Percentiles rank a stretch among this genome's conserved stretches.
phyloP scores from a whole-genome alignment of 2,113 vertebrate species.

The Maccullochella peelii region DNA sequence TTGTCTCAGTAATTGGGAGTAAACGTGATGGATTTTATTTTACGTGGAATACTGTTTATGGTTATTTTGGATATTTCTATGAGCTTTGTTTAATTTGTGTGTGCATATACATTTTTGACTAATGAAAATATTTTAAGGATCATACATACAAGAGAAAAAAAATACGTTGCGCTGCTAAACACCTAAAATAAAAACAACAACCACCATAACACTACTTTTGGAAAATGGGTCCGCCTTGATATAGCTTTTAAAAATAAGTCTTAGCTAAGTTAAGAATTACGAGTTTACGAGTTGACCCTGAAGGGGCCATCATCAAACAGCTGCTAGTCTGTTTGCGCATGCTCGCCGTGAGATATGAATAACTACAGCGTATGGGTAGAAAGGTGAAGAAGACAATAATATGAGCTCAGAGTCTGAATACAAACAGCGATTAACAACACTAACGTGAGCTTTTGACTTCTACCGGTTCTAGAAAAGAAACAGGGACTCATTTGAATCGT shows the following conservation, averaged over 20 bases:
- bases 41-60: neutral
- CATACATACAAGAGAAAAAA: neutral
- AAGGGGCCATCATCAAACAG: constrained; percentile 46
- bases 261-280: neutral
- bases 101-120: neutral
- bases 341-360: constrained; percentile 56
- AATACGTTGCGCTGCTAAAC: neutral
- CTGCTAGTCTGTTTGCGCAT: constrained; percentile 64
- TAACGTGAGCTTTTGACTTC: neutral
- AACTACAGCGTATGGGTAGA: constrained; percentile 39
- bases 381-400: constrained; percentile 63
- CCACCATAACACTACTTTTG: neutral
- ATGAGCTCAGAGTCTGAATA: constrained; percentile 29
- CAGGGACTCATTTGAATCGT: neutral
- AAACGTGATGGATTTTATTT: neutral
- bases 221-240: neutral
- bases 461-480: neutral
- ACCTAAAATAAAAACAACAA: neutral
- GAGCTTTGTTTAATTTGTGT: neutral
- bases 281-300: constrained; percentile 26
- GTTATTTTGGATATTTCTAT: neutral
- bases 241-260: constrained; percentile 14
- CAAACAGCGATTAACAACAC: neutral
- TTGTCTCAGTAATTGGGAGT: no score
- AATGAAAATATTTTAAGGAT: neutral